Evolutionary conservation across 2,797 vertebrate genomes (phyloP), one percentile per base, ranked within the genome.

Genomic region (Lithobates sylvaticus): DNA sequence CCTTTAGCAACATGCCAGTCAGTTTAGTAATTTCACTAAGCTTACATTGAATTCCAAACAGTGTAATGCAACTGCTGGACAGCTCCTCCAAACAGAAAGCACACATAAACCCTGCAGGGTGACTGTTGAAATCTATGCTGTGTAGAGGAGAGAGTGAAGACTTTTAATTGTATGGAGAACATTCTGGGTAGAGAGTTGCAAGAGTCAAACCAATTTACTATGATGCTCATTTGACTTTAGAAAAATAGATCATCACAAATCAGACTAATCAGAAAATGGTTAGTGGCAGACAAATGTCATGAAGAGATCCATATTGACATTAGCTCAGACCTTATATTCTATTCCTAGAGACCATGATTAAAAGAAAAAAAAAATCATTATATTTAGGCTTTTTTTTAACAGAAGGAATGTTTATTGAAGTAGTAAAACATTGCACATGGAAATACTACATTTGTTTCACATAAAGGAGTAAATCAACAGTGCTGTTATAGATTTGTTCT

Each of bases 1-100:
- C 18, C 50, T 54, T 54, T 54, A 54, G 50, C 50, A 54, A 21
- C 13, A 21, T 54, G 50, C 15, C 50, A 54, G 50, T 54, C 50
- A 54, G 50, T 54, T 54, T 54, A 54, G 18, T 5, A 0, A 54
- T 54, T 54, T 54, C 18, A 16, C 50, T 54, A 5, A 54, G 50
- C 50, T 54, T 13, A 54, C 44, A 54, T 21, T 54, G 16, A 18
- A 73, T 71, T 69, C 29, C 44, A 7, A 73, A 27, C 18, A 54
- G 29, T 58, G 68, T 58, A 47, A 61, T 39, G 34, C 69, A 85
- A 77, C 84, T 79, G 70, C 50, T 85, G 69, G 84, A 81, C 84
- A 74, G 76, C 84, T 85, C 76, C 84, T 78, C 69, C 36, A 27
- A 78, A 21, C 13, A 34, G 21, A 47, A 73, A 18, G 27, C 76